Conservation (phyloP, 2,113 vertebrate genomes). For the Kryptolebias marmoratus region DNA sequence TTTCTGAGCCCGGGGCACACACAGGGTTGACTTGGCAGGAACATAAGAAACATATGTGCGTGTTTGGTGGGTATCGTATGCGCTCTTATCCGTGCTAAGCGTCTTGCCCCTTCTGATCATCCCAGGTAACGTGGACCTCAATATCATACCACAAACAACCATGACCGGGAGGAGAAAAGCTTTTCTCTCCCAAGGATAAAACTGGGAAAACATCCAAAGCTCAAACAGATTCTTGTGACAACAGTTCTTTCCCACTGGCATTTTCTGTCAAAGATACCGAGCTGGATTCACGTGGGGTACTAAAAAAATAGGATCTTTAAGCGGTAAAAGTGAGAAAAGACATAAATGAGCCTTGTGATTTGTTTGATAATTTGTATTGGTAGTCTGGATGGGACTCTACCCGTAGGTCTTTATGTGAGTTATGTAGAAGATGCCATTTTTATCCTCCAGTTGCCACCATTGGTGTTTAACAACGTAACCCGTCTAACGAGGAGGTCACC, state of each 20-base stretch:
- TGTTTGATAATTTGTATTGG: constrained; percentile 24
- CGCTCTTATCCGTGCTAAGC: constrained; percentile 23
- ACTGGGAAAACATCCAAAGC: constrained; percentile 52
- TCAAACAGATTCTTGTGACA: constrained; percentile 50
- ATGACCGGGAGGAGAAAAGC: constrained; percentile 37
- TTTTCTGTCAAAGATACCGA: constrained; percentile 24
- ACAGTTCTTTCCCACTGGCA: constrained; percentile 43
- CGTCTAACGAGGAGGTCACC: too few species aligned
- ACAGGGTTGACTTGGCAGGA: constrained; percentile 42
- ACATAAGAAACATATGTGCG: constrained; percentile 19
- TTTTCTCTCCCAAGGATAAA: constrained; percentile 32
- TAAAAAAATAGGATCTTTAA: constrained; percentile 27
- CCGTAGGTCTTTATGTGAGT: background rate
- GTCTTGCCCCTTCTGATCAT: constrained; percentile 32
- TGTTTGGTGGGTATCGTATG: constrained; percentile 37
- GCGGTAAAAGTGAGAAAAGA: constrained; percentile 32
- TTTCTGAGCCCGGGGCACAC: constrained; percentile 45
- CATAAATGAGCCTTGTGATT: constrained; percentile 29
- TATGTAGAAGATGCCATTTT: too few species aligned
- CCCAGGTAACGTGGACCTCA: constrained; percentile 46
- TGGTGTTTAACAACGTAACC: too few species aligned
- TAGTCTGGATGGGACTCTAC: constrained; percentile 20
- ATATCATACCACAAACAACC: constrained; percentile 17
- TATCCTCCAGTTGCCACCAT: too few species aligned
- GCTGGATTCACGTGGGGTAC: constrained; percentile 21